Conservation (phyloP, 2,113 vertebrate genomes). For the Xiphias gladius region DNA sequence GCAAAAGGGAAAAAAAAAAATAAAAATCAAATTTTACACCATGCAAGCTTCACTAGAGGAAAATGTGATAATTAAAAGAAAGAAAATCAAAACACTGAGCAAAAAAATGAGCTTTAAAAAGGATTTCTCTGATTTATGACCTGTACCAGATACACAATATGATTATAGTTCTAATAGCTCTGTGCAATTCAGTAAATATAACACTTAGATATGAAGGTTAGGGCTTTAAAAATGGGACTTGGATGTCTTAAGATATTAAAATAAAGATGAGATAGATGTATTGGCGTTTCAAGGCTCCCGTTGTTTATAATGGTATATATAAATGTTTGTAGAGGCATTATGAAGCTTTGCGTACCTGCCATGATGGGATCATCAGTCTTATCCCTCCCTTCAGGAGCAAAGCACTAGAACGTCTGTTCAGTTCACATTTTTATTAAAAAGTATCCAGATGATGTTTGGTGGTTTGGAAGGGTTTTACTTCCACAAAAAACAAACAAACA, state of each 20-base stretch:
- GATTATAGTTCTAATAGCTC: slow-evolving; percentile 13
- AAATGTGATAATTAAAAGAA: slow-evolving; percentile 13
- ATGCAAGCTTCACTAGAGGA: slow-evolving; percentile 23
- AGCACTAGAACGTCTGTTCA: slow-evolving; percentile 50
- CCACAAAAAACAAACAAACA: slow-evolving; percentile 13
- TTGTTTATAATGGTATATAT: slow-evolving; percentile 18
- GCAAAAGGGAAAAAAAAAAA: slow-evolving; percentile 4
- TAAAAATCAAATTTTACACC: slow-evolving; percentile 4
- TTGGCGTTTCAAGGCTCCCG: slow-evolving; percentile 29
- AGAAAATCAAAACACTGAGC: slow-evolving; percentile 7
- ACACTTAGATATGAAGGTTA: slow-evolving; percentile 44
- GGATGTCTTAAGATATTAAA: slow-evolving; percentile 25
- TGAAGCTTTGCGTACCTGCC: slow-evolving; percentile 15
- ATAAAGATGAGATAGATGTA: slow-evolving; percentile 8
- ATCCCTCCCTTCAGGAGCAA: slow-evolving; percentile 43
- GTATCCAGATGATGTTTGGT: slow-evolving; percentile 31
- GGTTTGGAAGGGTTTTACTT: slow-evolving; percentile 15
- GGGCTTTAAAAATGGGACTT: slow-evolving; percentile 33
- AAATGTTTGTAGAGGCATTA: slow-evolving; percentile 36
- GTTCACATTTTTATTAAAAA: slow-evolving; percentile 65
- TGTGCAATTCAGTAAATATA: slow-evolving; percentile 44
- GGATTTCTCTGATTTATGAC: slow-evolving; percentile 7
- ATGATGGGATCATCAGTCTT: slow-evolving; percentile 40
- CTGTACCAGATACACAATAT: slow-evolving; percentile 15
- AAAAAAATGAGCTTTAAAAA: slow-evolving; percentile 38